Evolutionary conservation across 2,113 vertebrate genomes (phyloP).

Genomic region (Promerops cafer): DNA sequence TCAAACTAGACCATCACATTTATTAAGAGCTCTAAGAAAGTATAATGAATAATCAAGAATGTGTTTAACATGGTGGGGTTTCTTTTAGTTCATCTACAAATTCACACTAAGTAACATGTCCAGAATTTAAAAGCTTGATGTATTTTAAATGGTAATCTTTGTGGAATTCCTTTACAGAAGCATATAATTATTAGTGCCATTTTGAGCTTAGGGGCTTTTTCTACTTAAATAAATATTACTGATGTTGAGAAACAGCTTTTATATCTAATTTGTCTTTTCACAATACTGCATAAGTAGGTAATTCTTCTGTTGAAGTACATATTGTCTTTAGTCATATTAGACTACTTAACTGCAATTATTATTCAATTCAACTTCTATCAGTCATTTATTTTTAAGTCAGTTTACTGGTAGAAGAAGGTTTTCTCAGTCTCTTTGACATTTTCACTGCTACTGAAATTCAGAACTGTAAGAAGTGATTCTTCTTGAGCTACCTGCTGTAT

Average conservation of each 20-base stretch:
- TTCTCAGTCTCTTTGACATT: not conserved
- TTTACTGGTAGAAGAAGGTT: not conserved
- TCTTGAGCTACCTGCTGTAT: not conserved
- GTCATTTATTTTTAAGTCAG: not conserved
- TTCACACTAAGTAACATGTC: not conserved
- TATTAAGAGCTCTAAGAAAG: not conserved
- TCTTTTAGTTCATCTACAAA: not conserved
- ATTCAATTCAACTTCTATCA: not conserved
- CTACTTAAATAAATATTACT: not conserved
- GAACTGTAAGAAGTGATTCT: not conserved
- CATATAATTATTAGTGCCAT: not conserved
- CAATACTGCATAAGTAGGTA: not conserved
- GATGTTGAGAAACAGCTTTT: not conserved
- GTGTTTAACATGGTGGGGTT: fast-evolving
- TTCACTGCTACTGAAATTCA: not conserved
- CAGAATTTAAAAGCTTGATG: not conserved
- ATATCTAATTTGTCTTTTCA: not conserved
- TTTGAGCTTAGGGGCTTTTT: not conserved
- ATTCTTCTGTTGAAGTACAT: not conserved
- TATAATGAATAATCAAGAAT: not conserved
- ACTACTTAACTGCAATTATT: not conserved
- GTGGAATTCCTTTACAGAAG: not conserved
- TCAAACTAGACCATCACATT: not conserved
- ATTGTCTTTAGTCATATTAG: not conserved
- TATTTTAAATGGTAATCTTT: not conserved